These are phyloP conservation scores for Bombus turneri DNA, from an alignment of 1,140 invertebrate species.

Conservation along the genomic window DNA sequence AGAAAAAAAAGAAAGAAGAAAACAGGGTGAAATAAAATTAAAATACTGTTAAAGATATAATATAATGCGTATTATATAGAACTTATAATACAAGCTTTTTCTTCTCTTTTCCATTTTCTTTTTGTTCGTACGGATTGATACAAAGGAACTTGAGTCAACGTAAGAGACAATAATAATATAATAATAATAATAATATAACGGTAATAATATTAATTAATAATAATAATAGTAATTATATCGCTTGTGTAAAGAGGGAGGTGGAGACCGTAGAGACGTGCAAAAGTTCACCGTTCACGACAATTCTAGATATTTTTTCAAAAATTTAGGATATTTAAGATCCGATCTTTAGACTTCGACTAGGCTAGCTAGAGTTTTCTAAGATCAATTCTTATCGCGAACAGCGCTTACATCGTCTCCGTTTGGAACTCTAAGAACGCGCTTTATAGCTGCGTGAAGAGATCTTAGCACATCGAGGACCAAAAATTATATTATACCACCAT, in stretches of 20 bases:
- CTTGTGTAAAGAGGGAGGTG: not conserved
- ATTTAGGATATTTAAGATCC: not conserved
- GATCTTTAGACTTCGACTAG: conserved; percentile 9
- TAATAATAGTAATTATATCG: conserved; percentile 40
- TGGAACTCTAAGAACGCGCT: conserved; percentile 40
- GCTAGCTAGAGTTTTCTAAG: not conserved
- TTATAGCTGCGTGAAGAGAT: conserved; percentile 11
- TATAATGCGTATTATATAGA: conserved; percentile 47
- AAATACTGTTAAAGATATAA: conserved; percentile 66
- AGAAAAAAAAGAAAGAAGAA: conserved; percentile 56
- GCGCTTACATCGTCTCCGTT: not conserved
- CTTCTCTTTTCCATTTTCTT: conserved; percentile 35
- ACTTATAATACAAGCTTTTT: conserved; percentile 66
- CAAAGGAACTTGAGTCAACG: conserved; percentile 64
- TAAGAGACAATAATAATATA: conserved; percentile 43
- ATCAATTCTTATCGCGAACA: not conserved
- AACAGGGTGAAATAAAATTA: conserved; percentile 63
- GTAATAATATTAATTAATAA: conserved; percentile 36
- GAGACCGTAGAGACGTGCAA: conserved; percentile 24
- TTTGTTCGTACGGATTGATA: conserved; percentile 58
- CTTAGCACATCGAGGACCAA: conserved; percentile 33
- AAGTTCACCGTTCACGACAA: not conserved
- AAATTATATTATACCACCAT: not conserved
- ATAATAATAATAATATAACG: conserved; percentile 28
- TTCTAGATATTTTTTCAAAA: not conserved